Evolutionary conservation across 35 echinoderm and acorn worm species (phyloP), one percentile per base, ranked within the genome.

Genomic region (Apostichopus parvimensis): DNA sequence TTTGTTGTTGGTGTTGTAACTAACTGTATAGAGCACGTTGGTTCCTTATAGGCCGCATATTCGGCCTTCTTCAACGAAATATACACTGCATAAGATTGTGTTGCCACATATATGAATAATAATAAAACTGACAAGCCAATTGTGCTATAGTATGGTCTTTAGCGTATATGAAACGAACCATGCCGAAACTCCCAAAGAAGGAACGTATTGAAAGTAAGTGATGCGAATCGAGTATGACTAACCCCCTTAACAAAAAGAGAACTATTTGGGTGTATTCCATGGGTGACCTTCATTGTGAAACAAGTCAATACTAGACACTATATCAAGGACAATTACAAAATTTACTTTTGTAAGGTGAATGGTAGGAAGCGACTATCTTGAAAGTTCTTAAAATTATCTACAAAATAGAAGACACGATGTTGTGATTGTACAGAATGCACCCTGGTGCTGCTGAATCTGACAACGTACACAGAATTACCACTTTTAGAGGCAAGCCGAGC

Each of bases 251-350:
- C 77, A 78, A 78, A 78, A 12, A 78, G 77, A 22, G 77, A 17
- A 78, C 77, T 78, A 78, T 78, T 78, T 78, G 77, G 77, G 77
- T 78, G 77, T 78, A 78, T 78, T 78, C 77, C 1, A 78, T 78
- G 20, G 77, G 11, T 78, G 77, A 78, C 77, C 18, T 66, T 66
- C 62, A 66, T 66, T 66, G 62, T 17, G 9, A 66, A 66, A 66
- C 62, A 66, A 68, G 64, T 13, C 64, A 13, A 68, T 68, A 68
- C 0, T 68, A 68, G 11, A 68, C 64, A 68, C 64, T 18, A 14
- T 68, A 11, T 68, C 11, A 68, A 68, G 64, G 64, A 11, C 64
- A 8, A 68, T 45, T 45, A 0, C 34, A 45, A 45, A 45, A 3
- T 45, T 45, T 45, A 45, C 34, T 45, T 45, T 2, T 45, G 34